Percentiles rank a stretch among this genome's conserved stretches.
Conservation (phyloP, 2,888 invertebrate species). For the Meteorus cinctellus region DNA sequence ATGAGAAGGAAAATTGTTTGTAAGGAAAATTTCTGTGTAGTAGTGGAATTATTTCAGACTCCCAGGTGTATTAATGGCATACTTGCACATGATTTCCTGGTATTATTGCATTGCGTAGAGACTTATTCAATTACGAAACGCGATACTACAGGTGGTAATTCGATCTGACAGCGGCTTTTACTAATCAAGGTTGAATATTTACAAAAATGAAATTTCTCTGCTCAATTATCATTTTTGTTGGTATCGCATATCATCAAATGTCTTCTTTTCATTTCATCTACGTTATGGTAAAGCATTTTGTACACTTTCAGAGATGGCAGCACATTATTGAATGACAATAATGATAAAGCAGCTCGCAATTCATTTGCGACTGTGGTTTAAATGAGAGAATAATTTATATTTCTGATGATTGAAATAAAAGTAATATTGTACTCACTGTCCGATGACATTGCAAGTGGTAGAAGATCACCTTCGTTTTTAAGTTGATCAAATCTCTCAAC, state of each 20-base stretch:
- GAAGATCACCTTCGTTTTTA: slow-evolving; percentile 83
- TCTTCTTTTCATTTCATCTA: background rate
- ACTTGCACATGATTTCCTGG: background rate
- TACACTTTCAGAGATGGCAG: background rate
- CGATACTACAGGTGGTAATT: slow-evolving; percentile 33
- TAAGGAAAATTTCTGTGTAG: background rate
- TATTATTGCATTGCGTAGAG: slow-evolving; percentile 23
- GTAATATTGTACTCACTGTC: slow-evolving; percentile 64
- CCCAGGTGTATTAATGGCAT: slow-evolving; percentile 6
- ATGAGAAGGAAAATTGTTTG: background rate
- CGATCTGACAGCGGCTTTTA: slow-evolving; percentile 15
- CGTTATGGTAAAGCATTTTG: background rate
- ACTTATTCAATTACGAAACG: slow-evolving; percentile 31
- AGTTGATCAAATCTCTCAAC: slow-evolving; percentile 92
- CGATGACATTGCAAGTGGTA: slow-evolving; percentile 80
- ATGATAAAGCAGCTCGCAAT: background rate
- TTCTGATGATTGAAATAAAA: background rate
- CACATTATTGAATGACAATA: background rate
- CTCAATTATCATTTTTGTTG: background rate
- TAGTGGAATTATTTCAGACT: background rate
- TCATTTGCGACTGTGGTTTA: background rate
- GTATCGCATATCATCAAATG: background rate
- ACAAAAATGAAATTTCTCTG: background rate
- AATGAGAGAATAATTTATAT: background rate
- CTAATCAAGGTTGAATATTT: slow-evolving; percentile 16